Percentiles rank a stretch among this genome's conserved stretches.
Evolutionary conservation across 2,888 invertebrate genomes (phyloP).

Genomic region (Bedellia somnulentella): DNA sequence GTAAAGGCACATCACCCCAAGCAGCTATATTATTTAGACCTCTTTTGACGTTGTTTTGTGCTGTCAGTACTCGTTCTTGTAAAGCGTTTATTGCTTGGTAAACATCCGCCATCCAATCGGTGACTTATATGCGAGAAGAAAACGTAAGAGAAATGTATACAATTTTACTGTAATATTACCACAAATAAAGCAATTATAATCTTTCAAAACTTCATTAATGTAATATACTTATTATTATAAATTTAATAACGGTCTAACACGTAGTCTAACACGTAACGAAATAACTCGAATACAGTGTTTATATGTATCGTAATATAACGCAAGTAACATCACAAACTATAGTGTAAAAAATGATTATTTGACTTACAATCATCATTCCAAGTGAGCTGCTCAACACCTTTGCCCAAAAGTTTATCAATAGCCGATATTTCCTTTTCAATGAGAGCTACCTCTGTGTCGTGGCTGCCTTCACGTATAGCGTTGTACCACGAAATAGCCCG

Average conservation of each 20-base stretch:
- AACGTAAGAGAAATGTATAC: not conserved
- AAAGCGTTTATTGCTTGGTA: slow-evolving; percentile 70
- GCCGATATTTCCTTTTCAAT: slow-evolving; percentile 73
- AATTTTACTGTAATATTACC: not conserved
- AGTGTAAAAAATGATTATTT: too few relatives aligned
- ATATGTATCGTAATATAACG: too few relatives aligned
- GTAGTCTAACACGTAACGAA: too few relatives aligned
- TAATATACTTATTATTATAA: too few relatives aligned
- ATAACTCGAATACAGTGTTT: too few relatives aligned
- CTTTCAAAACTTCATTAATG: too few relatives aligned
- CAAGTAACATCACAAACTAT: too few relatives aligned
- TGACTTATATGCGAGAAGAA: slow-evolving; percentile 31
- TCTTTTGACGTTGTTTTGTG: slow-evolving; percentile 66
- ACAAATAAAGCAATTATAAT: not conserved
- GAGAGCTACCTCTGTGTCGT: slow-evolving; percentile 75
- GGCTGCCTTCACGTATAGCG: slow-evolving; percentile 70
- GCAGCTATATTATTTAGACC: slow-evolving; percentile 60
- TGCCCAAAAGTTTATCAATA: slow-evolving; percentile 71
- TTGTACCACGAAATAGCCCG: slow-evolving; percentile 84
- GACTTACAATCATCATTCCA: slow-evolving; percentile 81
- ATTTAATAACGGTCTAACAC: too few relatives aligned
- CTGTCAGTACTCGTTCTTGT: slow-evolving; percentile 67
- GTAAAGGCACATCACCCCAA: slow-evolving; percentile 77
- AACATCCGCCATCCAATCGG: slow-evolving; percentile 70
- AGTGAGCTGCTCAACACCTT: slow-evolving; percentile 69